phyloP scores from a whole-genome alignment of 2,797 vertebrate genomes.

The Rachycentron canadum region DNA sequence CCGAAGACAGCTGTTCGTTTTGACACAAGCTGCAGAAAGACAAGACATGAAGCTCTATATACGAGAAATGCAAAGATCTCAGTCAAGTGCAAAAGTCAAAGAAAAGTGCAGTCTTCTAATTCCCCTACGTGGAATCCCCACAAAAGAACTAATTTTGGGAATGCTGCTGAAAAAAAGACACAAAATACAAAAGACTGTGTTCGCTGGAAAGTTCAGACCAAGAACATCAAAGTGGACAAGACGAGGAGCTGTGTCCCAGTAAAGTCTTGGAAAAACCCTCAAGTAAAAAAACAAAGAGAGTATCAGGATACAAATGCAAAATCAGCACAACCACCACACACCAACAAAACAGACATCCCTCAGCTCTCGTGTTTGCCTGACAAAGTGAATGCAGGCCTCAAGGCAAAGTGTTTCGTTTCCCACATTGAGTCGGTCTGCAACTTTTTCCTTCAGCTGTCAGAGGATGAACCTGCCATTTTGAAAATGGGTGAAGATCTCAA shows the following conservation, averaged over 20 bases:
- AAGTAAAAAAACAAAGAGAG: neutral
- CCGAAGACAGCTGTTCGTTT: slow-evolving; percentile 30
- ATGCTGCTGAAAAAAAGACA: slow-evolving; percentile 18
- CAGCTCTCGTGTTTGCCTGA: slow-evolving; percentile 78
- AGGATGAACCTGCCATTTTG: slow-evolving; percentile 85
- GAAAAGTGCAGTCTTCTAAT: neutral
- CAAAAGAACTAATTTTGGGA: neutral
- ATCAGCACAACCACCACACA: neutral
- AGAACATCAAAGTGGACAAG: neutral
- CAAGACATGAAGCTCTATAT: neutral
- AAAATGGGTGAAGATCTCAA: slow-evolving; percentile 86
- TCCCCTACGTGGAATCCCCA: neutral
- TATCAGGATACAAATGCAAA: neutral
- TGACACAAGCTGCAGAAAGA: neutral
- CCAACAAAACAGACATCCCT: neutral
- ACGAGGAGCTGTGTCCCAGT: slow-evolving; percentile 6
- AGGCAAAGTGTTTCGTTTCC: slow-evolving; percentile 82
- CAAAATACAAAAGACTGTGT: slow-evolving; percentile 23
- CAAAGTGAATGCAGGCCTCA: slow-evolving; percentile 75
- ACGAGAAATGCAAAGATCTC: neutral
- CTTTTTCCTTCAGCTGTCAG: slow-evolving; percentile 89
- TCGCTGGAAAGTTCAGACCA: slow-evolving; percentile 7
- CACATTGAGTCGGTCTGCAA: slow-evolving; percentile 74
- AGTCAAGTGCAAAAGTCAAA: neutral
- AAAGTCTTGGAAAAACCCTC: slow-evolving; percentile 11